Percentiles rank a stretch among this genome's conserved stretches.
phyloP scores from a whole-genome alignment of 2,888 invertebrate species.

The Parnassius smintheus region DNA sequence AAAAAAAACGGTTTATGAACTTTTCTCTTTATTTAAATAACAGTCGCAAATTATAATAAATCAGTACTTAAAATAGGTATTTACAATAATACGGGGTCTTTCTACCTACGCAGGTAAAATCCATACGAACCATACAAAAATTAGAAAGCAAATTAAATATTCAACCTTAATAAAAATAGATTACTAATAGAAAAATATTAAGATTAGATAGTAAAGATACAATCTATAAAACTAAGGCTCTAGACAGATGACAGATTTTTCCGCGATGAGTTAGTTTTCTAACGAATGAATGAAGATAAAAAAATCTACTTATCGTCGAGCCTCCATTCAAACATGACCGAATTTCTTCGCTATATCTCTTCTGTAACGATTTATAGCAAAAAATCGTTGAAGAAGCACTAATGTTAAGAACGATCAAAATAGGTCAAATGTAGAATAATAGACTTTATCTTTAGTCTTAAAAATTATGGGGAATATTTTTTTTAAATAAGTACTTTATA shows the following conservation, averaged over 20 bases:
- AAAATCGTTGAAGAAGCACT: slow-evolving; percentile 41
- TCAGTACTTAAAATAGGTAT: slow-evolving; percentile 76
- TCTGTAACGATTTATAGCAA: slow-evolving; percentile 44
- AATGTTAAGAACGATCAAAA: slow-evolving; percentile 26
- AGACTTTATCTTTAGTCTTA: slow-evolving; percentile 55
- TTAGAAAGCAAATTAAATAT: slow-evolving; percentile 65
- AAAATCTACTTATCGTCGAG: slow-evolving; percentile 18
- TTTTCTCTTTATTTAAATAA: slow-evolving; percentile 68
- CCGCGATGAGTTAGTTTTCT: slow-evolving; percentile 34
- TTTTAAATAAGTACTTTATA: slow-evolving; percentile 68
- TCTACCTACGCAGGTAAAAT: slow-evolving; percentile 79
- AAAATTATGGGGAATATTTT: slow-evolving; percentile 63
- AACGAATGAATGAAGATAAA: slow-evolving; percentile 41
- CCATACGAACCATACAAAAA: slow-evolving; percentile 75
- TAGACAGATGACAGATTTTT: slow-evolving; percentile 35
- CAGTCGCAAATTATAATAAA: slow-evolving; percentile 76
- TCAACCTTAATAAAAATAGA: slow-evolving; percentile 41
- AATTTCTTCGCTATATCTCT: slow-evolving; percentile 42
- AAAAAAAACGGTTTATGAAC: slow-evolving; percentile 21
- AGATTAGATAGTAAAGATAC: slow-evolving; percentile 35
- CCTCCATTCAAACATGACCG: slow-evolving; percentile 37
- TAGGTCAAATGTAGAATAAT: slow-evolving; percentile 26
- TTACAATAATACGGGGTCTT: slow-evolving; percentile 70
- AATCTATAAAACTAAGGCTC: slow-evolving; percentile 32
- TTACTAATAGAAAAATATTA: too few species aligned